A percentile compares a stretch with the other conserved stretches of the same genome.
Conservation (phyloP, 2,888 invertebrate genomes). For the Scelioninae gen. 1 region DNA sequence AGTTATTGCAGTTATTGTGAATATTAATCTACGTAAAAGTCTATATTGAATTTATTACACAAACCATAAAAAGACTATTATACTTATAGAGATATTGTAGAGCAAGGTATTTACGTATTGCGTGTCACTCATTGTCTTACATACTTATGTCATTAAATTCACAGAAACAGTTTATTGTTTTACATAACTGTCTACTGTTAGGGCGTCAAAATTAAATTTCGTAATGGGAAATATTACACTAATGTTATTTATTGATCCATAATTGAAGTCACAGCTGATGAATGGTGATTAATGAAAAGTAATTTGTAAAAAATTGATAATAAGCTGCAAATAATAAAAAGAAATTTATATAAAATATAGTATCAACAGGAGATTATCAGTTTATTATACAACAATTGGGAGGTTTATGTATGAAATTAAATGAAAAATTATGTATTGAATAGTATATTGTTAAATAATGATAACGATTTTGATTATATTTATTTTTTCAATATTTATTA, state of each 20-base stretch:
- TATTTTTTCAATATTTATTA: too few species aligned
- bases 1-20: slow-evolving; percentile 9
- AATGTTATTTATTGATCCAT: not conserved
- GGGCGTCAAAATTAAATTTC: slow-evolving; percentile 2
- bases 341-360: too few species aligned
- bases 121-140: slow-evolving; percentile 3
- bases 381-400: too few species aligned
- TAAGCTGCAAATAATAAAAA: too few species aligned
- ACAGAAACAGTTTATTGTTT: slow-evolving; percentile 18
- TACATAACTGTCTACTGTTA: slow-evolving; percentile 8
- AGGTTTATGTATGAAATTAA: too few species aligned
- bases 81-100: slow-evolving; percentile 14
- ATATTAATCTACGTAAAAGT: not conserved
- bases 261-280: not conserved
- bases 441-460: too few species aligned
- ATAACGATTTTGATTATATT: too few species aligned
- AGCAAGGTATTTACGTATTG: slow-evolving; percentile 3
- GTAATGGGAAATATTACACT: not conserved
- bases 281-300: too few species aligned
- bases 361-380: too few species aligned
- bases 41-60: slow-evolving; percentile 12
- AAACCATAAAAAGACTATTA: slow-evolving; percentile 21
- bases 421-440: too few species aligned
- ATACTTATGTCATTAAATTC: slow-evolving; percentile 7
- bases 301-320: too few species aligned